These are phyloP conservation scores for Esperia sulphurella DNA, from an alignment of 2,888 invertebrate genomes.

Conservation along the genomic window DNA sequence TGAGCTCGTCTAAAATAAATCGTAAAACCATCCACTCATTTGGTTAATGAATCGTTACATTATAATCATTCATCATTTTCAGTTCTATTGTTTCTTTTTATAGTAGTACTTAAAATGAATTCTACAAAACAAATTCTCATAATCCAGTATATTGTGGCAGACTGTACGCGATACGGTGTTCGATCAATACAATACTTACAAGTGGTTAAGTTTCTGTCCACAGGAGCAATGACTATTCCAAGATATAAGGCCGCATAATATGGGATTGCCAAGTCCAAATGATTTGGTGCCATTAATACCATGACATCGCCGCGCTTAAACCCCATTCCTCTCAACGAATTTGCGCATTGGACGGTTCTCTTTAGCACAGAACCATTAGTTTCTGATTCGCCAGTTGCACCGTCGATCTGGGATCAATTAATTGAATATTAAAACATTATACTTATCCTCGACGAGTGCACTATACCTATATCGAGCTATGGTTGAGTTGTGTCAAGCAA, in stretches of 20 bases:
- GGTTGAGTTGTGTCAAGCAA: too few relatives aligned
- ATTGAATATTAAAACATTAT: too few relatives aligned
- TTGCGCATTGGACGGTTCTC: conserved; percentile 50
- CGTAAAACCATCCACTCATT: too few relatives aligned
- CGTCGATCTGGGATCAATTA: conserved; percentile 37
- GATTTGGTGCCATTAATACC: conserved; percentile 61
- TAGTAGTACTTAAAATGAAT: too few relatives aligned
- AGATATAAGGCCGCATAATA: conserved; percentile 63
- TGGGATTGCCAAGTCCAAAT: conserved; percentile 58
- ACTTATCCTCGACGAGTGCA: too few relatives aligned
- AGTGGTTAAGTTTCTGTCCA: conserved; percentile 37
- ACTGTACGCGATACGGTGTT: too few relatives aligned
- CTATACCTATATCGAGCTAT: too few relatives aligned
- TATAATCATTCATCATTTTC: too few relatives aligned
- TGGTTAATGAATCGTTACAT: too few relatives aligned
- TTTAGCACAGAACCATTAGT: conserved; percentile 45
- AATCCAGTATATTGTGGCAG: too few relatives aligned
- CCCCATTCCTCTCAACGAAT: conserved; percentile 45
- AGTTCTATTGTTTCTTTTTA: too few relatives aligned
- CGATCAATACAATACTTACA: conserved; percentile 32
- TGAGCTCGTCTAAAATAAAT: conserved; percentile 37
- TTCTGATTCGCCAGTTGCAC: conserved; percentile 45
- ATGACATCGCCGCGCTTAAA: conserved; percentile 59
- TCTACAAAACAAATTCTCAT: too few relatives aligned
- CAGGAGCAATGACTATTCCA: conserved; percentile 46